Conservation (phyloP, 2,113 vertebrate genomes). For the Oncorhynchus mykiss region DNA sequence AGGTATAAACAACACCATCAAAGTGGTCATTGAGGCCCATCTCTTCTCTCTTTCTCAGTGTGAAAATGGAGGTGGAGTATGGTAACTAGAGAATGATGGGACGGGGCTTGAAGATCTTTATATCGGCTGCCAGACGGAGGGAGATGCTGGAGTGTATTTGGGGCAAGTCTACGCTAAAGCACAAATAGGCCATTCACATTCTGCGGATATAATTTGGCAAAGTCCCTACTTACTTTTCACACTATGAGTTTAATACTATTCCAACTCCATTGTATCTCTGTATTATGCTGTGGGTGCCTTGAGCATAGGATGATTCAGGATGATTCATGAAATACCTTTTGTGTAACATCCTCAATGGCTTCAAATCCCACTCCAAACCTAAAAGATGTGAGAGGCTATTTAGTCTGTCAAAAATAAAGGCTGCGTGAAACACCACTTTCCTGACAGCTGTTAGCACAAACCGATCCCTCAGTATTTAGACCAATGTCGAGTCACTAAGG, state of each 20-base stretch:
- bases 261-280: too few species aligned
- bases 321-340: not conserved
- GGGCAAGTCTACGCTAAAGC: not conserved
- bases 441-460: slow-evolving; percentile 50
- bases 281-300: too few species aligned
- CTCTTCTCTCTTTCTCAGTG: not conserved
- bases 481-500: slow-evolving; percentile 26
- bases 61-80: not conserved
- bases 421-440: slow-evolving; percentile 2
- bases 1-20: not conserved
- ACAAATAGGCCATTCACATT: not conserved
- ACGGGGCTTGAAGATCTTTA: not conserved
- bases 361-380: not conserved
- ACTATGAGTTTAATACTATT: not conserved
- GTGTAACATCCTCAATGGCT: not conserved
- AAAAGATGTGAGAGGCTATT: not conserved
- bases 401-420: not conserved
- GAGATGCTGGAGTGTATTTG: not conserved
- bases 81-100: not conserved
- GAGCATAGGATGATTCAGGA: too few species aligned
- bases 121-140: not conserved
- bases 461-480: slow-evolving; percentile 51
- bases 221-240: not conserved
- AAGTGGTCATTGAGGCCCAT: not conserved
- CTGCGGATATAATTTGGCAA: not conserved